phyloP scores from a whole-genome alignment of 2,113 vertebrate species.

The Holacanthus passer region DNA sequence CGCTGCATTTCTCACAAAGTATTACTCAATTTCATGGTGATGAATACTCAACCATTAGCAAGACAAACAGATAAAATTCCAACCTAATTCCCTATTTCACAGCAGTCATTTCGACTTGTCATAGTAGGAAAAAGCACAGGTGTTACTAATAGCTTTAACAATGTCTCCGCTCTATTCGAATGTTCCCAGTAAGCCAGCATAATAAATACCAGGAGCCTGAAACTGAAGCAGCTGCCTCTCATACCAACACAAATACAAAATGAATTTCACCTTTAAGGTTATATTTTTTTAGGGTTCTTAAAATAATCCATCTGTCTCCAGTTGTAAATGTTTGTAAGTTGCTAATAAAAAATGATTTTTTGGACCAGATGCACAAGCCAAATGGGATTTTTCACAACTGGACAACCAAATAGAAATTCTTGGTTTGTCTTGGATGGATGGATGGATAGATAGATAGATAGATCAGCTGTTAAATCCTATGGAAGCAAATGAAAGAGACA shows the following conservation, averaged over 20 bases:
- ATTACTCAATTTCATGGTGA: constrained; percentile 17
- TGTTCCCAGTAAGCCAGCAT: neutral
- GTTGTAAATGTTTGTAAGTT: neutral
- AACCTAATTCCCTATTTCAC: constrained; percentile 11
- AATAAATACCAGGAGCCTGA: neutral
- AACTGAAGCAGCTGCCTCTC: constrained; percentile 1
- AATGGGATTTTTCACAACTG: neutral
- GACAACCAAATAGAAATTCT: neutral
- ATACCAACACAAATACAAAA: neutral
- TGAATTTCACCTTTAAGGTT: constrained; percentile 4
- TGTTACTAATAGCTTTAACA: neutral
- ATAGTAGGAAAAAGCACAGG: neutral
- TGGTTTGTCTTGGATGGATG: neutral
- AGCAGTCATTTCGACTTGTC: constrained; percentile 11
- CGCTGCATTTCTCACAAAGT: neutral
- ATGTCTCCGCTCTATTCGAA: neutral
- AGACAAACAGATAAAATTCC: constrained; percentile 6
- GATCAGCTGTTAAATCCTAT: neutral
- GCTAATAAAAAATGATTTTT: constrained; percentile 10
- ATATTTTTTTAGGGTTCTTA: neutral
- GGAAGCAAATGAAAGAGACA: constrained; percentile 7
- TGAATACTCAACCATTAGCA: neutral
- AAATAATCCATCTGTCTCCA: constrained; percentile 1
- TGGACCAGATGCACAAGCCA: neutral
- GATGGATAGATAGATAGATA: constrained; percentile 13